Base-by-base conservation (phyloP, 2,113 vertebrate genomes). In the Stercorarius parasiticus region DNA sequence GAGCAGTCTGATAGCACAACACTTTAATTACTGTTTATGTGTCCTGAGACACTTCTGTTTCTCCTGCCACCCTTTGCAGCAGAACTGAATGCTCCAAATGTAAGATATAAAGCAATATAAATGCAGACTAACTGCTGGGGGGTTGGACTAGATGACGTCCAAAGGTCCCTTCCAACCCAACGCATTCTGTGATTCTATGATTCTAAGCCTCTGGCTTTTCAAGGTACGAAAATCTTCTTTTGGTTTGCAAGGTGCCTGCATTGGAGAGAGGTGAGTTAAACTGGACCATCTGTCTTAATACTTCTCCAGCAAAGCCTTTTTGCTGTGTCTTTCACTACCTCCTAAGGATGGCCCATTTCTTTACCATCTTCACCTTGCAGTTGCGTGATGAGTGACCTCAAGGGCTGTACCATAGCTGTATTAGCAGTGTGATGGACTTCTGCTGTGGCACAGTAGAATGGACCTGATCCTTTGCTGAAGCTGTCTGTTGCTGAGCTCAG, bases 181-280 rank as follows among this genome's bases (percentile, higher is more conserved):
- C 47, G 22, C 47, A 22, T 49, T 49, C 47, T 49, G 12, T 49
- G 47, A 22, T 49, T 49, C 47, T 49, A 22, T 49, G 47, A 22
- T 49, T 49, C 47, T 49, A 67, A 66, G 32, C 5, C 19, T 78
- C 59, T 71, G 64, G 13, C 10, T 72, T 65, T 36, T 40, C 73
- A 59, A 38, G 11, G 9, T 42, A 15, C 2, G 2, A 65, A 65
- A 47, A 34, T 22, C 19, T 47, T 23, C 22, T 43, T 72, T 38
- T 49, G n/a, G 5, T 90, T 38, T 82, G 17, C 3, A 12, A 65
- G 32, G 38, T 29, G 62, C 40, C 30, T 0, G 0, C 11, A 2
- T 0, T 34, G 50, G 53, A 40, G 11, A 40, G 5, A 0, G 0
- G 2, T 4, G 13, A 67, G 42, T 62, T 83, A 52, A 73, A 58